Percentiles rank a stretch among this genome's conserved stretches.
Conservation (phyloP, 2,888 invertebrate species). For the Deilephila elpenor region DNA sequence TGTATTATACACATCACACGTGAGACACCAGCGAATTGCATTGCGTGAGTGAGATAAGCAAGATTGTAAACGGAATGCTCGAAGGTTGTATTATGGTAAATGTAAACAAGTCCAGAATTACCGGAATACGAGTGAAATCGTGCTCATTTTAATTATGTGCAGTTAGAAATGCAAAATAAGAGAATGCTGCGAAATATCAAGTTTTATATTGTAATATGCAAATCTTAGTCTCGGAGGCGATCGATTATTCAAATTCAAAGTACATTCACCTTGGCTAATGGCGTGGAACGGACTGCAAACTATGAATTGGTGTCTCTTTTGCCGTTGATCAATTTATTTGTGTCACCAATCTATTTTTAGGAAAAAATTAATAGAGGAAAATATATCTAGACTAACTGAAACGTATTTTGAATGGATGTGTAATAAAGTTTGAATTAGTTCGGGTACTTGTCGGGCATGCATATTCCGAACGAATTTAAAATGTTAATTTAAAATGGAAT, state of each 20-base stretch:
- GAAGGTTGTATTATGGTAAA: not conserved
- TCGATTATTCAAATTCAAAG: conserved; percentile 30
- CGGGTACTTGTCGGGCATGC: not conserved
- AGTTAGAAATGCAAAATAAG: not conserved
- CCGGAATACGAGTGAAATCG: conserved; percentile 20
- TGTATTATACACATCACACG: conserved; percentile 33
- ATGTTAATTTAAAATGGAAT: too few relatives aligned
- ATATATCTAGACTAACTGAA: not conserved
- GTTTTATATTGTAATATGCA: conserved; percentile 5
- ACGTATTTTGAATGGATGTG: not conserved
- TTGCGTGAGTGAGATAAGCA: conserved; percentile 9
- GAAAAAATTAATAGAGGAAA: not conserved
- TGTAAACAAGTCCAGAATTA: conserved; percentile 12
- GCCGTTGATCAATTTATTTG: not conserved
- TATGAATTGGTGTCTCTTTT: not conserved
- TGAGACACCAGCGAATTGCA: conserved; percentile 17
- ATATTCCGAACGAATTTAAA: not conserved
- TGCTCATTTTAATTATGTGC: conserved; percentile 16
- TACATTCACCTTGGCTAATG: conserved; percentile 45
- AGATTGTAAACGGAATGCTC: conserved; percentile 10
- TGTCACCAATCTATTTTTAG: not conserved
- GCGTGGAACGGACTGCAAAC: conserved; percentile 40
- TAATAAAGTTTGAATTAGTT: not conserved
- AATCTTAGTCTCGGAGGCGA: not conserved
- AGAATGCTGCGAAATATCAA: conserved; percentile 2